Conservation (phyloP, 2,888 invertebrate species). For the Charanyca ferruginea region DNA sequence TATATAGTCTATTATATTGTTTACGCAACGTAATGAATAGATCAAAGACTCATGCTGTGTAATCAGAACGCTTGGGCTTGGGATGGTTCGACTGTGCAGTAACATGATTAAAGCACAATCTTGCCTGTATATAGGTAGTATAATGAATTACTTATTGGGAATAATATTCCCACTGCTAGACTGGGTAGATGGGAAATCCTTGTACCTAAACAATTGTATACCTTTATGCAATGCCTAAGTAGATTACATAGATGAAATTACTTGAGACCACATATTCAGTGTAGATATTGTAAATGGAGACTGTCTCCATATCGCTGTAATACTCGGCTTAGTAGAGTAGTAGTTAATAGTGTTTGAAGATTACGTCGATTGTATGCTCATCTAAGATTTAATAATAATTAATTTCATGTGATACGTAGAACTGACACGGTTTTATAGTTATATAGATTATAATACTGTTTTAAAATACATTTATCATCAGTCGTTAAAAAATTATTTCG, state of each 20-base stretch:
- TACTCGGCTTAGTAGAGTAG: slow-evolving; percentile 30
- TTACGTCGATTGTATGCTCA: slow-evolving; percentile 11
- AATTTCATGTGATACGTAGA: neutral
- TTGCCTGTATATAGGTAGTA: slow-evolving; percentile 18
- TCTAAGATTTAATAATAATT: slow-evolving; percentile 5
- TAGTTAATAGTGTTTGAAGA: slow-evolving; percentile 26
- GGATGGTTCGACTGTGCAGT: slow-evolving; percentile 32
- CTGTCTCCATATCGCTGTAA: slow-evolving; percentile 27
- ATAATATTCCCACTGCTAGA: slow-evolving; percentile 34
- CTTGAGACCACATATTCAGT: slow-evolving; percentile 49
- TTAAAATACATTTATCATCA: neutral
- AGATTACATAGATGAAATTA: slow-evolving; percentile 59
- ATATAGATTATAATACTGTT: neutral
- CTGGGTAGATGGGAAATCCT: slow-evolving; percentile 52
- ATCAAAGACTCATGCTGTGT: slow-evolving; percentile 51
- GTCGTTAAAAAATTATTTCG: neutral
- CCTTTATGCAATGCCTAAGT: slow-evolving; percentile 48
- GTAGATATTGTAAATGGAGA: slow-evolving; percentile 55
- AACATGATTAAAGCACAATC: slow-evolving; percentile 46
- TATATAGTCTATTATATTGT: slow-evolving; percentile 39
- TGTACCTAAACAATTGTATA: slow-evolving; percentile 52
- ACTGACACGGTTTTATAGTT: neutral
- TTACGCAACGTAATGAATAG: slow-evolving; percentile 47
- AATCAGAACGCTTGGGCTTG: slow-evolving; percentile 42
- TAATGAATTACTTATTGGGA: slow-evolving; percentile 50